phyloP scores from a whole-genome alignment of 2,888 invertebrate genomes.

The Tachina lurida region DNA sequence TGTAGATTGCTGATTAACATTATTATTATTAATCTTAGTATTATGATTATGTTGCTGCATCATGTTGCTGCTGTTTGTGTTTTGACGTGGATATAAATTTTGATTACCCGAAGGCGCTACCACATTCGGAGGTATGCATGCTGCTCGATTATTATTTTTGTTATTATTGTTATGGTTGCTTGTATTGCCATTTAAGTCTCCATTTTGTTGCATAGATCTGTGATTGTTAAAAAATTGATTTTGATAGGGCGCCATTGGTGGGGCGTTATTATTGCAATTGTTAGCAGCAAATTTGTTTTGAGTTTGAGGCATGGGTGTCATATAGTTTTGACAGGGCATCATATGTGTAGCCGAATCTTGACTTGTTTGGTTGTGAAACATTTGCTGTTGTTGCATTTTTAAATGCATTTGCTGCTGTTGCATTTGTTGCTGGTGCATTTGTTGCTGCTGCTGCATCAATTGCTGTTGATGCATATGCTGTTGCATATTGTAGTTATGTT shows the following conservation, averaged over 20 bases:
- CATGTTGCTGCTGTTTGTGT: constrained; percentile 72
- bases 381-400: constrained; percentile 70
- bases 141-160: constrained; percentile 17
- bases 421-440: constrained; percentile 60
- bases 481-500: constrained; percentile 74
- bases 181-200: constrained; percentile 75
- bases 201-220: constrained; percentile 68
- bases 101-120: constrained; percentile 73
- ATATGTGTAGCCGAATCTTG: constrained; percentile 61
- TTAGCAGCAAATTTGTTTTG: constrained; percentile 68
- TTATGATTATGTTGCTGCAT: constrained; percentile 71
- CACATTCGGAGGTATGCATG: constrained; percentile 67
- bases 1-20: constrained; percentile 34
- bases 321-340: constrained; percentile 69
- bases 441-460: constrained; percentile 63
- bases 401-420: constrained; percentile 73
- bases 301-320: constrained; percentile 68
- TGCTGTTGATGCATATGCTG: constrained; percentile 73
- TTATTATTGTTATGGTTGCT: constrained; percentile 63
- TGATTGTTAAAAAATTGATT: constrained; percentile 60
- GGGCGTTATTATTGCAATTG: constrained; percentile 68
- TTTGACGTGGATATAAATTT: constrained; percentile 72
- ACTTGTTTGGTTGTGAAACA: constrained; percentile 58
- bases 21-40: constrained; percentile 71
- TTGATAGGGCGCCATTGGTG: constrained; percentile 67